Percentiles rank a stretch among this genome's conserved stretches.
phyloP scores from a whole-genome alignment of 2,888 invertebrate species.

The Dryobotodes eremita region DNA sequence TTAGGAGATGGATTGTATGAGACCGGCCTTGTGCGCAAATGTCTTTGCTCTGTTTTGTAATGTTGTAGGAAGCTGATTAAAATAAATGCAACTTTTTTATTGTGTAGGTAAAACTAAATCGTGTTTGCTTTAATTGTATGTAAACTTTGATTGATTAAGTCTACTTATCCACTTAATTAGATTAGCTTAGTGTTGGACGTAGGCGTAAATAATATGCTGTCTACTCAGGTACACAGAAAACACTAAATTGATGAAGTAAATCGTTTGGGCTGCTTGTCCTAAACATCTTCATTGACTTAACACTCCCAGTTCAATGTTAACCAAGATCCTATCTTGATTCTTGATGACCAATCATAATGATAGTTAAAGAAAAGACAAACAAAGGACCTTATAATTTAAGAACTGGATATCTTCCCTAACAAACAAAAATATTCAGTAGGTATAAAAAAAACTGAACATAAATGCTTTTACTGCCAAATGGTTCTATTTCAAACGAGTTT shows the following conservation, averaged over 20 bases:
- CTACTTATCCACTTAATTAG: neutral
- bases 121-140: neutral
- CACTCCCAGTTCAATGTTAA: neutral
- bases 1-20: conserved; percentile 45
- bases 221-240: neutral
- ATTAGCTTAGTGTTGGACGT: neutral
- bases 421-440: neutral
- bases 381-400: neutral
- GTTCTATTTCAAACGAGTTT: neutral
- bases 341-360: neutral
- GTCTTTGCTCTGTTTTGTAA: conserved; percentile 45
- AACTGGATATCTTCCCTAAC: neutral
- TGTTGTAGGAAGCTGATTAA: conserved; percentile 26
- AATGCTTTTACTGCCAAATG: neutral
- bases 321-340: neutral
- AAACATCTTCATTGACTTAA: neutral
- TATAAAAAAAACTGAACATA: neutral
- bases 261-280: neutral
- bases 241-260: neutral
- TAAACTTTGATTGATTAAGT: conserved; percentile 12
- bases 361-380: conserved; percentile 2
- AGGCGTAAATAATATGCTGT: neutral
- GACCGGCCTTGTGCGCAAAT: conserved; percentile 49
- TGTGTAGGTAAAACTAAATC: neutral
- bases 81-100: conserved; percentile 4